Conservation (phyloP, 2,113 vertebrate species). For the Rhipidura dahli region DNA sequence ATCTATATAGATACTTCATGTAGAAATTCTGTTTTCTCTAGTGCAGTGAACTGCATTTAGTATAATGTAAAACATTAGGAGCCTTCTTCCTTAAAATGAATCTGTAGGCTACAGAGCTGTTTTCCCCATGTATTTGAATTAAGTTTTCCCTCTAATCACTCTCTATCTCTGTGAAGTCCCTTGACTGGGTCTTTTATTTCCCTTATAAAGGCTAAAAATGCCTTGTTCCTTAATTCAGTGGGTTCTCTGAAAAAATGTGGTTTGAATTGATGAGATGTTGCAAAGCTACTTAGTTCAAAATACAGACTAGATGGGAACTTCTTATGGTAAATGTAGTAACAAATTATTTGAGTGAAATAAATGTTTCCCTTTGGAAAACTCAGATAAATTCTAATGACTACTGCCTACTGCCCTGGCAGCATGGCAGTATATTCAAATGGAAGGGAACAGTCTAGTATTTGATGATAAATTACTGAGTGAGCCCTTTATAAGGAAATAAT, state of each 20-base stretch:
- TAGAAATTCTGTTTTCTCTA: neutral
- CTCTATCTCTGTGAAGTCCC: neutral
- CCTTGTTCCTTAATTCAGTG: neutral
- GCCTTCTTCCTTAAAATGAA: neutral
- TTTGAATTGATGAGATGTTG: conserved; percentile 6
- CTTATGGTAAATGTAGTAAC: neutral
- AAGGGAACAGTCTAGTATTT: neutral
- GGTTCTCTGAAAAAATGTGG: neutral
- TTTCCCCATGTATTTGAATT: neutral
- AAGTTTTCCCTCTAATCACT: conserved; percentile 7
- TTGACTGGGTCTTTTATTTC: neutral
- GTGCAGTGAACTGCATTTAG: neutral
- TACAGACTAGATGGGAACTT: neutral
- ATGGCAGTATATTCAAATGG: neutral
- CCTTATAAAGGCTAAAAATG: neutral
- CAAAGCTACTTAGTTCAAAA: conserved; percentile 34
- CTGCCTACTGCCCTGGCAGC: neutral
- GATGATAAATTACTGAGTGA: neutral
- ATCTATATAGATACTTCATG: neutral
- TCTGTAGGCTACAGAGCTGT: neutral
- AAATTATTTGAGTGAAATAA: conserved; percentile 2
- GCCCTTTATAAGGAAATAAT: neutral
- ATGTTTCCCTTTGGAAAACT: conserved; percentile 20
- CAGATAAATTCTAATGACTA: neutral
- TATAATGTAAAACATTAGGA: neutral